Evolutionary conservation across 2,797 vertebrate genomes (phyloP).

Genomic region (Coilia nasus): DNA sequence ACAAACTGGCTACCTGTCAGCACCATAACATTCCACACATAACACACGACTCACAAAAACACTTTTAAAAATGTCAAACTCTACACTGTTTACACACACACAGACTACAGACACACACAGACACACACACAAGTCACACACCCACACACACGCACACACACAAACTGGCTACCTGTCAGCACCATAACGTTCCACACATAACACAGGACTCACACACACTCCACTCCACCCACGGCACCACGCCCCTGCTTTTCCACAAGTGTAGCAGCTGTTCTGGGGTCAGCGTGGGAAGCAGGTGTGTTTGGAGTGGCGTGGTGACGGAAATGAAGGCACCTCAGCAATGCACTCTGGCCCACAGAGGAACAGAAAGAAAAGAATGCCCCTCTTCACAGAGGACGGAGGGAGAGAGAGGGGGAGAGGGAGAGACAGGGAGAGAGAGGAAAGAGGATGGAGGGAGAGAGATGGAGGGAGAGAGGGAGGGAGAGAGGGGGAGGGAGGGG

Average conservation of each 20-base stretch:
- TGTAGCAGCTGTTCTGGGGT: slow-evolving; percentile 4
- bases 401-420: not conserved
- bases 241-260: not conserved
- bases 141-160: not conserved
- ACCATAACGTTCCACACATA: not conserved
- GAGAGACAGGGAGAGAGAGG: not conserved
- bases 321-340: slow-evolving; percentile 12
- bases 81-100: not conserved
- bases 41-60: not conserved
- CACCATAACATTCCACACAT: not conserved
- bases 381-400: not conserved
- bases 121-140: no score
- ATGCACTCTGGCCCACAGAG: not conserved
- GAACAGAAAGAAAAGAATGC: not conserved
- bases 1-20: not conserved
- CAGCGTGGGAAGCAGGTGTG: not conserved
- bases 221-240: no score
- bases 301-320: slow-evolving; percentile 8
- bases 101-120: no score
- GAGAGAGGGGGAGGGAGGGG: slow-evolving; percentile 25
- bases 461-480: slow-evolving; percentile 36
- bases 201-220: not conserved
- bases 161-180: not conserved
- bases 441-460: slow-evolving; percentile 21
- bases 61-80: not conserved